These are phyloP conservation scores for Drosophila ercepeae DNA, from an alignment of 1,140 invertebrate genomes.

Conservation along the genomic window DNA sequence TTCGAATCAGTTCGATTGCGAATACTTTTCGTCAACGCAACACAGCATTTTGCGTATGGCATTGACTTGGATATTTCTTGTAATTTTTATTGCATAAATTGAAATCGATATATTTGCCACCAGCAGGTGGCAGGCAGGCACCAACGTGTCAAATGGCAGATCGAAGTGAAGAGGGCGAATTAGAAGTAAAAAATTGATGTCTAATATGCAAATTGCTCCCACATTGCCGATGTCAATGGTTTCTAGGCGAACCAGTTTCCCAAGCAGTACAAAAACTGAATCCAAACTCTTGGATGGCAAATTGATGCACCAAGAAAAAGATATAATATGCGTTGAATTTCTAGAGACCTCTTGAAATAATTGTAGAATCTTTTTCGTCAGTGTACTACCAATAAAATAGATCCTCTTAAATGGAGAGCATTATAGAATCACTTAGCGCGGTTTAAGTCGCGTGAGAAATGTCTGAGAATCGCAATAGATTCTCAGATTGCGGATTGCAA, in stretches of 20 bases:
- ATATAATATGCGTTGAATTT: neutral
- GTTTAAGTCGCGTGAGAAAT: conserved; percentile 46
- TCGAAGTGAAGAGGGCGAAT: conserved; percentile 3
- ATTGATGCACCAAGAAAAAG: neutral
- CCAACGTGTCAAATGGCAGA: conserved; percentile 31
- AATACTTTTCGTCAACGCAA: conserved; percentile 33
- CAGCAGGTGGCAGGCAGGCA: conserved; percentile 35
- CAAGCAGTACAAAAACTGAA: neutral
- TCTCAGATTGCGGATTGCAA: conserved; percentile 20
- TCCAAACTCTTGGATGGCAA: neutral
- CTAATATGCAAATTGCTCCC: conserved; percentile 45
- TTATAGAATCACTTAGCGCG: conserved; percentile 35
- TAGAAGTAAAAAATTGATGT: conserved; percentile 19
- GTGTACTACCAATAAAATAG: conserved; percentile 26
- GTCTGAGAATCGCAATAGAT: conserved; percentile 22
- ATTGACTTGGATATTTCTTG: conserved; percentile 43
- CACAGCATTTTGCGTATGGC: conserved; percentile 31
- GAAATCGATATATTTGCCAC: neutral
- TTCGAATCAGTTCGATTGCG: neutral
- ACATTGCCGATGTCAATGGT: conserved; percentile 27
- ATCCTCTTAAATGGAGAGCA: conserved; percentile 39
- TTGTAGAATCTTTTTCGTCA: neutral
- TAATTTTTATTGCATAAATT: conserved; percentile 16
- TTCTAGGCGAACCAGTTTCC: conserved; percentile 49
- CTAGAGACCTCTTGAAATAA: too few species aligned